Conservation (phyloP, 2,888 invertebrate genomes). For the Erebia aethiops region DNA sequence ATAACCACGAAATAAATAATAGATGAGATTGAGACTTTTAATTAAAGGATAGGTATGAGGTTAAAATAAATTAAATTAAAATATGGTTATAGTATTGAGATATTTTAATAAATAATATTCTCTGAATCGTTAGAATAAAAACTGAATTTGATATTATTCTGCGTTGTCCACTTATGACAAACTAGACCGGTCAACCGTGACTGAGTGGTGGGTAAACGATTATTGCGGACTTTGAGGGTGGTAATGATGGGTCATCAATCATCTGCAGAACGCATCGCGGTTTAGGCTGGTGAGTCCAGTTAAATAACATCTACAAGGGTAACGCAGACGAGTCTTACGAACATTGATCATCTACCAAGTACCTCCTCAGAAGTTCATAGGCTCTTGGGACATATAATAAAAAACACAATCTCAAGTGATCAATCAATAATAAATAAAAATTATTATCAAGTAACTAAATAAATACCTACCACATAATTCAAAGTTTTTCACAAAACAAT, state of each 20-base stretch:
- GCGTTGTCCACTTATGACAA: not conserved
- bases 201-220: not conserved
- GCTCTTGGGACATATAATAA: not conserved
- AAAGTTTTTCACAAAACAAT: conserved; percentile 41
- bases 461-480: conserved; percentile 41
- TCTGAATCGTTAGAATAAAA: too few species aligned
- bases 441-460: not conserved
- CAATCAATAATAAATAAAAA: not conserved
- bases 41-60: not conserved
- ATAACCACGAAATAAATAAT: not conserved
- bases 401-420: not conserved
- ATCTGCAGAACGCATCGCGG: not conserved
- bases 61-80: not conserved
- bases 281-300: not conserved
- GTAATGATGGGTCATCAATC: not conserved
- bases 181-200: not conserved
- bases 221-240: not conserved
- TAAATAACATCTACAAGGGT: not conserved
- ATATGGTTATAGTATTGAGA: not conserved
- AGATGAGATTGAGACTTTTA: not conserved
- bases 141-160: not conserved
- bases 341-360: not conserved
- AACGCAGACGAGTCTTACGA: not conserved
- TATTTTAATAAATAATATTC: not conserved
- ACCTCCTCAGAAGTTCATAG: not conserved